Evolutionary conservation across 2,888 invertebrate species (phyloP), one percentile per base, ranked within the genome.

Genomic region (Plagodis dolabraria): DNA sequence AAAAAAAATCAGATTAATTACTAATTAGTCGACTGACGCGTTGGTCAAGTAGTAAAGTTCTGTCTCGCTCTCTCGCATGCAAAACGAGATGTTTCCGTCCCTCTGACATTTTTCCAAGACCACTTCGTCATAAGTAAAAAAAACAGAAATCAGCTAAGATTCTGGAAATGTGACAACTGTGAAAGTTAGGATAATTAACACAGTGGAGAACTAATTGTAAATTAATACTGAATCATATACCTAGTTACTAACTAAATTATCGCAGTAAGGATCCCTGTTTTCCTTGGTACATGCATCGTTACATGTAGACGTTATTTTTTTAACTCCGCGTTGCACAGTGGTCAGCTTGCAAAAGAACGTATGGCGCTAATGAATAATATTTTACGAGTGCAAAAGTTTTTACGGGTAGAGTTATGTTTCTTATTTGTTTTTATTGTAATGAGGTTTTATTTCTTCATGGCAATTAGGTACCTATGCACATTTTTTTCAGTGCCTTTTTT

Each of bases 371-470:
- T 22, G 22, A 22, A 22, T 22, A 10, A 8, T 22, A 49, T 49
- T 38, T 40, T 33, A 22, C 22, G 22, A 22, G 48, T 33, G 38
- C 38, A 49, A 49, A 49, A 40, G 40, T 34, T 47, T 46, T 7
- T n/a, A 33, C 9, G 10, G 33, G 22, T 22, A 22, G n/a, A n/a
- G 22, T 4, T 22, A 5, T 38, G 38, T 38, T 9, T 38, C 38
- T 38, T 38, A 0, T 1, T 38, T 2, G 38, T 9, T 9, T 38
- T 10, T 42, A 10, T 5, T 42, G 9, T 42, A 42, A n/a, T 42
- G 9, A 4, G 36, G 45, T 33, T 47, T 47, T 38, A 8, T 38
- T 38, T 38, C 1, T 38, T 38, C 38, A 38, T 7, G 38, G 22
- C 22, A 22, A 22, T 22, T 22, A 22, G 22, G 22, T 22, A 22